phyloP scores from a whole-genome alignment of 2,888 invertebrate genomes.

The Coleophora flavipennella region DNA sequence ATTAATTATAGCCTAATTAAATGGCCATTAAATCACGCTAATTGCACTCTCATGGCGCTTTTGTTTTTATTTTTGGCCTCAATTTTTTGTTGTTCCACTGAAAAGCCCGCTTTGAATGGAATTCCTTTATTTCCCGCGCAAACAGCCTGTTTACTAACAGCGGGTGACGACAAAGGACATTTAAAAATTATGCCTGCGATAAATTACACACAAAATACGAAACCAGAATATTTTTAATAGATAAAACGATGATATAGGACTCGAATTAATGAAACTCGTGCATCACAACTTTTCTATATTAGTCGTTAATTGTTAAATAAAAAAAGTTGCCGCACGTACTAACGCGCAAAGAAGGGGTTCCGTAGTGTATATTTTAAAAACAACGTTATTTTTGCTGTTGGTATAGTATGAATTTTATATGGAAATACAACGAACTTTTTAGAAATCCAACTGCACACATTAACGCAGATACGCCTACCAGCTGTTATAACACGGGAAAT shows the following conservation, averaged over 20 bases:
- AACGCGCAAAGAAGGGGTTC: too few relatives aligned
- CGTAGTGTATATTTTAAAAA: too few relatives aligned
- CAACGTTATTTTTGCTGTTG: too few relatives aligned
- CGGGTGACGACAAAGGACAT: constrained; percentile 56
- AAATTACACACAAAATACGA: constrained; percentile 39
- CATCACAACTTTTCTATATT: too few relatives aligned
- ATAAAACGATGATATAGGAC: constrained; percentile 6
- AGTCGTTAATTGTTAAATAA: too few relatives aligned
- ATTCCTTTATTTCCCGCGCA: constrained; percentile 62
- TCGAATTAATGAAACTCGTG: background rate
- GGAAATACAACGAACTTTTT: too few relatives aligned
- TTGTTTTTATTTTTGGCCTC: constrained; percentile 61
- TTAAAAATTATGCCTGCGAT: constrained; percentile 61
- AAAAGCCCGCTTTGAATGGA: constrained; percentile 52
- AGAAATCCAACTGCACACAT: too few relatives aligned
- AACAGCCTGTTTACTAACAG: constrained; percentile 65
- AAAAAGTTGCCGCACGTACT: too few relatives aligned
- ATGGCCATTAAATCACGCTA: constrained; percentile 68
- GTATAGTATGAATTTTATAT: too few relatives aligned
- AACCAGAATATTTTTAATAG: constrained; percentile 16
- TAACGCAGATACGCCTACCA: too few relatives aligned
- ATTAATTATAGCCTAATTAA: constrained; percentile 66
- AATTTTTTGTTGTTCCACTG: constrained; percentile 42
- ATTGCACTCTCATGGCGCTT: constrained; percentile 51
- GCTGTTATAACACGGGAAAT: too few relatives aligned